Base-by-base conservation (phyloP, 2,888 invertebrate species). In the Carterocephalus palaemon region DNA sequence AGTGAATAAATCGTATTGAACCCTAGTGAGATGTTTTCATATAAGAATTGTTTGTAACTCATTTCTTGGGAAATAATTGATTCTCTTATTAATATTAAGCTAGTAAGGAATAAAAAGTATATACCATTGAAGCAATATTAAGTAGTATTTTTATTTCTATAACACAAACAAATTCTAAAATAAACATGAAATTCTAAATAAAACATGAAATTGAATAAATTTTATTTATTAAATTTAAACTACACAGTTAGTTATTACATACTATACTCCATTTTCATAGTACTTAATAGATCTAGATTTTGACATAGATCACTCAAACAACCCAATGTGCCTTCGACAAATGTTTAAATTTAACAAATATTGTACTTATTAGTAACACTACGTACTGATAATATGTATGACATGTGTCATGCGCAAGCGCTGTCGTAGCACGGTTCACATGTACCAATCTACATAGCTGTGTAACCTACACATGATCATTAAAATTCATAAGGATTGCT, bases 221-320 rank as follows among this genome's bases (percentile, higher is more conserved):
- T 78, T 79, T 82, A 80, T 83, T 84, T 77, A 78, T 74, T 83
- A 75, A 78, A 84, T 84, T 82, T 76, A 78, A 77, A 75, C 78
- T 85, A 85, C 83, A 80, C 67, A 77, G 75, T n/a, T 76, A 70
- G 70, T 75, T 70, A 73, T 60, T 67, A 65, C 74, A n/a, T n/a
- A 75, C 75, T 67, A 71, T 67, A 78, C 74, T 80, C 59, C 62
- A 68, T 67, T 70, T 64, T 69, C 60, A 65, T 73, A 71, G 64
- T 68, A 29, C 29, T 39, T 31, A 29, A 36, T 65, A 60, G 70
- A 77, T 70, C 75, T 76, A 77, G 62, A 69, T 73, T 71, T 69
- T 60, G 70, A 71, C 72, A 67, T 78, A 77, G 75, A 72, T 75
- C 79, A 75, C 64, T 72, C 70, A 72, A 78, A 74, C 47, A 73